Evolutionary conservation across 2,888 invertebrate species (phyloP).

Genomic region (Andrena flavipes): DNA sequence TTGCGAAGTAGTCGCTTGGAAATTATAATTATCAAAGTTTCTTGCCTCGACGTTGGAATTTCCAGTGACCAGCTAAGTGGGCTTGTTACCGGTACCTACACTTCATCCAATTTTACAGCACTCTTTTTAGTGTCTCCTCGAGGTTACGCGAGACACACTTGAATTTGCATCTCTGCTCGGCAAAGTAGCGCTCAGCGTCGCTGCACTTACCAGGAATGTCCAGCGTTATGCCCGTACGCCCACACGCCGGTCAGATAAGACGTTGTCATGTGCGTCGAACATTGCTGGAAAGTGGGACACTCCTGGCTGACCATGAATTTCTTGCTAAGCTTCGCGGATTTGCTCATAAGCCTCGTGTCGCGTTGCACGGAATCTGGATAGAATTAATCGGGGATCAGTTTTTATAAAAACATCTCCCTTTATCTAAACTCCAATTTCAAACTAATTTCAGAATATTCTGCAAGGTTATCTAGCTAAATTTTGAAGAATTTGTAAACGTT

Average conservation of each 20-base stretch:
- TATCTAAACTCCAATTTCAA: too few species aligned
- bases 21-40: conserved; percentile 15
- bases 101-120: background rate
- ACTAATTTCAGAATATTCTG: too few species aligned
- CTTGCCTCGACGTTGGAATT: background rate
- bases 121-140: background rate
- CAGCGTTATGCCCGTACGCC: conserved; percentile 47
- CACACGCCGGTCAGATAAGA: conserved; percentile 44
- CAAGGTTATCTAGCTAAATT: background rate
- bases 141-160: background rate
- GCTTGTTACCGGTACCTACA: background rate
- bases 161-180: conserved; percentile 35
- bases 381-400: conserved; percentile 46
- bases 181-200: conserved; percentile 17
- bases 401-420: background rate
- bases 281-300: conserved; percentile 59
- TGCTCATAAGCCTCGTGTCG: conserved; percentile 28
- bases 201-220: conserved; percentile 40
- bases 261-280: conserved; percentile 37
- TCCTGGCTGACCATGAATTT: conserved; percentile 63
- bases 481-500: background rate
- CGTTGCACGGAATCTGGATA: conserved; percentile 18
- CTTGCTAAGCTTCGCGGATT: conserved; percentile 52
- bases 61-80: background rate
- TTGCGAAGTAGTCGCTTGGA: background rate